Percentiles rank a stretch among this genome's conserved stretches.
phyloP scores from a whole-genome alignment of 2,113 vertebrate species.

The Hystrix cristata region DNA sequence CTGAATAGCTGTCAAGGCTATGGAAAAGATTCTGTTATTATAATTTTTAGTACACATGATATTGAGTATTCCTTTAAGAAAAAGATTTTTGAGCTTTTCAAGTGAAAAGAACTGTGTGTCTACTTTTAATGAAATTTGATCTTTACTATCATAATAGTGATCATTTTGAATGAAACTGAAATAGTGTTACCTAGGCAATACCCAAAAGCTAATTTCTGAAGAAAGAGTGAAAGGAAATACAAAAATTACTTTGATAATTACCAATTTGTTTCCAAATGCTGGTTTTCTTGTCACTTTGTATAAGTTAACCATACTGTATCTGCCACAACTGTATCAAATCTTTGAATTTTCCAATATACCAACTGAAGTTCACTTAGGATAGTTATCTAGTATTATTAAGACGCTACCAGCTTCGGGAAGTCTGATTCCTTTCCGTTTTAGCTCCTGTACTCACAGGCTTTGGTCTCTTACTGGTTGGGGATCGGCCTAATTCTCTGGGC shows the following conservation, averaged over 20 bases:
- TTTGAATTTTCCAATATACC: constrained; percentile 66
- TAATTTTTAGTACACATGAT: background rate
- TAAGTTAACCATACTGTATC: constrained; percentile 35
- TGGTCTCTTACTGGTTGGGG: background rate
- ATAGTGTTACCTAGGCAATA: constrained; percentile 69
- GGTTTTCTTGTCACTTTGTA: constrained; percentile 78
- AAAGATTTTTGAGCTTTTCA: constrained; percentile 60
- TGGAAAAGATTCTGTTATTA: background rate
- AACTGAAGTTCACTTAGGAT: constrained; percentile 63
- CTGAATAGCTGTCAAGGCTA: background rate
- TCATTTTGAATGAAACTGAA: constrained; percentile 71
- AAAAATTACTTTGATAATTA: constrained; percentile 66
- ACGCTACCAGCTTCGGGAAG: constrained; percentile 39
- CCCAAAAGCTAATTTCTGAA: constrained; percentile 67
- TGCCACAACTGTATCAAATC: constrained; percentile 60
- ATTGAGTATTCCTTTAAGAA: constrained; percentile 18
- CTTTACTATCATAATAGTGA: constrained; percentile 63
- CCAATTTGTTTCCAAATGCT: constrained; percentile 66
- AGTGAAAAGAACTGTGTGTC: constrained; percentile 20
- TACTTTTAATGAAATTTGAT: constrained; percentile 57
- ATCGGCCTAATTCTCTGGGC: background rate
- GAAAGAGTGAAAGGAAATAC: constrained; percentile 57
- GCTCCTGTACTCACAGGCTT: background rate
- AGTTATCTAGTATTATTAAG: constrained; percentile 46
- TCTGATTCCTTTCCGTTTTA: background rate